Percentiles rank a stretch among this genome's conserved stretches.
These are phyloP conservation scores for Progne subis DNA, from an alignment of 2,113 vertebrate species.

Conservation along the genomic window DNA sequence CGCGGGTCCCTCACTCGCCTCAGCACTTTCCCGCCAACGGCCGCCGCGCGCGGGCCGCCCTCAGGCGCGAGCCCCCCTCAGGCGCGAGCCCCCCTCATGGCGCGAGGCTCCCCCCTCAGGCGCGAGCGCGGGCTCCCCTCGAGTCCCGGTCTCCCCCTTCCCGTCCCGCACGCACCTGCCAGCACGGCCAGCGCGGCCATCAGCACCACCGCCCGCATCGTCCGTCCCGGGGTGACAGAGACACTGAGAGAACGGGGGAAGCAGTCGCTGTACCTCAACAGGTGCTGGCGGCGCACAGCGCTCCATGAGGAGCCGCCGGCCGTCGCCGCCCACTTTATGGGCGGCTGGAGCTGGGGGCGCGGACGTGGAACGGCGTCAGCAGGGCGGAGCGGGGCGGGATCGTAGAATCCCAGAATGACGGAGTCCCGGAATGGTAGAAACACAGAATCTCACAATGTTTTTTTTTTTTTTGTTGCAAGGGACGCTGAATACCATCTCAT, in stretches of 20 bases:
- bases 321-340: neutral
- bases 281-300: neutral
- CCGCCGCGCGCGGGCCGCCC: neutral
- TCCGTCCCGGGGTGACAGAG: neutral
- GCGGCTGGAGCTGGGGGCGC: neutral
- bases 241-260: neutral
- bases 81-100: neutral
- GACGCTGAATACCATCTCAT: too few species aligned
- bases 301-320: neutral
- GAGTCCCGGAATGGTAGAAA: rapidly evolving
- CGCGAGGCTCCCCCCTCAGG: neutral
- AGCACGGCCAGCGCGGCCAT: slow-evolving; percentile 4
- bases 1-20: neutral
- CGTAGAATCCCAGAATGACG: neutral
- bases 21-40: neutral
- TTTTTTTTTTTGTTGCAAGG: neutral
- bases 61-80: neutral
- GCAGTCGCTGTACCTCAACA: neutral
- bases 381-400: neutral
- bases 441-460: rapidly evolving
- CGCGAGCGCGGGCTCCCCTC: neutral
- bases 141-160: neutral
- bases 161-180: neutral
- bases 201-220: neutral
- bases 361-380: neutral